A percentile compares a stretch with the other conserved stretches of the same genome.
Evolutionary conservation across 2,888 invertebrate species (phyloP).

Genomic region (Lottia scabra): DNA sequence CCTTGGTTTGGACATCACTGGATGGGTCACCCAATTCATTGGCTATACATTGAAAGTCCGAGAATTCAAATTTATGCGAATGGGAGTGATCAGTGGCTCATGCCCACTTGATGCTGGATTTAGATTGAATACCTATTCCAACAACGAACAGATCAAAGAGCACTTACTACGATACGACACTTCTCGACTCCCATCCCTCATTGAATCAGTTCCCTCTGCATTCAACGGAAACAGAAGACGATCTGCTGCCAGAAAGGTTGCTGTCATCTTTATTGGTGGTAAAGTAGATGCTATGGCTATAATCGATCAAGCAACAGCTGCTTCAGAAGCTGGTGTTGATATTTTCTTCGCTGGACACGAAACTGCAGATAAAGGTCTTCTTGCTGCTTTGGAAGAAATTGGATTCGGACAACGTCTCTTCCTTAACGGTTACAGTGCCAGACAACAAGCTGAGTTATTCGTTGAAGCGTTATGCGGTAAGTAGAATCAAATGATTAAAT

Average conservation of each 20-base stretch:
- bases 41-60: constrained; percentile 16
- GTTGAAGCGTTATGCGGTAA: neutral
- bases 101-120: constrained; percentile 26
- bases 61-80: neutral
- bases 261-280: constrained; percentile 18
- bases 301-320: neutral
- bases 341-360: neutral
- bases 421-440: neutral
- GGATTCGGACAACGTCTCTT: neutral
- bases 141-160: neutral
- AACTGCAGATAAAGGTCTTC: neutral
- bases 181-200: constrained; percentile 11
- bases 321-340: neutral
- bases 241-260: constrained; percentile 11
- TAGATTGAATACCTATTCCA: constrained; percentile 19
- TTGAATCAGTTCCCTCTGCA: neutral
- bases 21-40: constrained; percentile 33
- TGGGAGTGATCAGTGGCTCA: constrained; percentile 21
- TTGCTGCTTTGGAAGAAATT: neutral
- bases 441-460: neutral
- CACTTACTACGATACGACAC: constrained; percentile 13
- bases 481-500: neutral
- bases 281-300: constrained; percentile 1
- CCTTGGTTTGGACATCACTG: constrained; percentile 22
- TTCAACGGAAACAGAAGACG: constrained; percentile 12